Evolutionary conservation across 2,888 invertebrate species (phyloP), one percentile per base, ranked within the genome.

Genomic region (Leptopilina drosophilae): DNA sequence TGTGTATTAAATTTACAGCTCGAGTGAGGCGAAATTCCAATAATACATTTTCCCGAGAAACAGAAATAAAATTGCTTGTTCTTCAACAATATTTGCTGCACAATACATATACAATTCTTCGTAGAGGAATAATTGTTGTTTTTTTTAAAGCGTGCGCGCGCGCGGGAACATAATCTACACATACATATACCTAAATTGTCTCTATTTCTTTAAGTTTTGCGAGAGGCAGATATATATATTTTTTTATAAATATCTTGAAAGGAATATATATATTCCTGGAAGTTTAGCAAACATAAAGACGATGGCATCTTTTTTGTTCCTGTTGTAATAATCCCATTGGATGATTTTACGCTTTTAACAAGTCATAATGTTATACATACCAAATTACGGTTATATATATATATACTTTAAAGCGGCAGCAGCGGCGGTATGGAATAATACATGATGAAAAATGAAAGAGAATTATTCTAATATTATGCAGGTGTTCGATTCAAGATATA

Each of bases 1-100:
- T 49, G 12, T 49, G 12, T 73, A 73, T 56, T 73, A 73, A 73
- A 33, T 73, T 73, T 73, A 73, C 56, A 73, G 73, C 53, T 73
- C 26, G 14, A 33, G 26, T 14, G 73, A 73, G 73, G 73, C 56
- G 33, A 56, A 73, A 26, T 73, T 73, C 73, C 56, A 73, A 73
- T 73, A 56, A 73, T 33, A 9, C 56, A 56, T 33, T 73, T 73
- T 73, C 5, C 56, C 53, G 11, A 73, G 73, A 73, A 73, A 49
- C 73, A 73, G 33, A 73, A 73, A 56, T 1, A 53, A 73, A 67
- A 69, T 69, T 69, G 49, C 69, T 20, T 20, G 53, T 69, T 69
- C 53, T 69, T 69, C 53, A 26, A 49, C 69, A 69, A 69, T 33
- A 33, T 33, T 33, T 33, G 46, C 49, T 69, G 49, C 14, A 53